Evolutionary conservation across 2,797 vertebrate species (phyloP).

Genomic region (Coilia nasus): DNA sequence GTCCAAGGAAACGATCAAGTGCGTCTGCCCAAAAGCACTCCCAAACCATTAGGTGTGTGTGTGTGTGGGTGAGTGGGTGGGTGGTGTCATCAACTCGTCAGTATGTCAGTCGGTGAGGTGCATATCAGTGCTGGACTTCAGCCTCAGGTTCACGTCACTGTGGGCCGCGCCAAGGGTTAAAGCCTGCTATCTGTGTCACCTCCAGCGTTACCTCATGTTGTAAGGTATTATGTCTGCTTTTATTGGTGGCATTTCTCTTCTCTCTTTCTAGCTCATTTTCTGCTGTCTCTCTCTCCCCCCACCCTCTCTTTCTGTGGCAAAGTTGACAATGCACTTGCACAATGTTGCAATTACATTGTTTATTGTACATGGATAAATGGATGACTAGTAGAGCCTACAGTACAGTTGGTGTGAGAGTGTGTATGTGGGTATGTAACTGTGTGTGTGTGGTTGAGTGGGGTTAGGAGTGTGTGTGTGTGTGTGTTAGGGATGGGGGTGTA

Average conservation of each 20-base stretch:
- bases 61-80: slow-evolving; percentile 9
- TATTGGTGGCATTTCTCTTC: slow-evolving; percentile 48
- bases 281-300: slow-evolving; percentile 56
- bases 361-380: slow-evolving; percentile 40
- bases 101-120: background rate
- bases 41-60: background rate
- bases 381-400: slow-evolving; percentile 16
- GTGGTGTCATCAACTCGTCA: background rate
- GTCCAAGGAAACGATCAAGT: background rate
- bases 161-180: slow-evolving; percentile 55
- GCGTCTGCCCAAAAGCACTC: slow-evolving; percentile 3
- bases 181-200: slow-evolving; percentile 65
- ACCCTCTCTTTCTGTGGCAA: background rate
- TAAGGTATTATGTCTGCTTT: slow-evolving; percentile 37
- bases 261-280: slow-evolving; percentile 15
- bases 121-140: slow-evolving; percentile 73
- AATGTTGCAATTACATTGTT: slow-evolving; percentile 32
- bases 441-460: background rate
- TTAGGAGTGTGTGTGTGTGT: background rate
- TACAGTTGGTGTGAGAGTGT: background rate
- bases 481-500: too few relatives aligned
- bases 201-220: slow-evolving; percentile 51
- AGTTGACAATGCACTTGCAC: background rate
- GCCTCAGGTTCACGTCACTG: slow-evolving; percentile 62
- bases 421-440: too few relatives aligned